Conservation (phyloP, 2,888 invertebrate genomes). For the Empis livida region DNA sequence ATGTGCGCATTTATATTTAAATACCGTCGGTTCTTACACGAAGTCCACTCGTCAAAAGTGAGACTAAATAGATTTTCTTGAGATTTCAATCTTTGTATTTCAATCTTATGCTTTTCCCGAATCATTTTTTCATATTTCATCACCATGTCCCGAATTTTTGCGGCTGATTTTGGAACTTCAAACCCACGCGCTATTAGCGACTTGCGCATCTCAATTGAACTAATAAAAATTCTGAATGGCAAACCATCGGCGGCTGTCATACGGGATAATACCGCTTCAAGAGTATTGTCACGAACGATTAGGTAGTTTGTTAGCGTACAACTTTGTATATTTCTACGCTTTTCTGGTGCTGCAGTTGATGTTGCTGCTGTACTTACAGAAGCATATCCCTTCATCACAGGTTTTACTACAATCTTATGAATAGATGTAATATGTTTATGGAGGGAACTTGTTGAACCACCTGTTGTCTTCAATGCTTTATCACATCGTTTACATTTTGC, state of each 20-base stretch:
- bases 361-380: too few relatives aligned
- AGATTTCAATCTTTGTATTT: neutral
- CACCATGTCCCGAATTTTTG: neutral
- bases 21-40: neutral
- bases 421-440: too few relatives aligned
- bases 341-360: too few relatives aligned
- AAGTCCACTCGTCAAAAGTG: conserved; percentile 4
- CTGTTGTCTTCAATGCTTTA: too few relatives aligned
- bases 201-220: neutral
- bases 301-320: too few relatives aligned
- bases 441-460: too few relatives aligned
- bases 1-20: conserved; percentile 2
- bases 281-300: too few relatives aligned
- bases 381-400: too few relatives aligned
- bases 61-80: neutral
- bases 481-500: too few relatives aligned
- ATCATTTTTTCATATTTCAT: neutral
- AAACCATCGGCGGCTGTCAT: conserved; percentile 3
- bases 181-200: neutral
- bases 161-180: neutral
- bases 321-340: too few relatives aligned
- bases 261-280: neutral
- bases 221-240: neutral
- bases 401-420: too few relatives aligned
- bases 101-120: too few relatives aligned